These are phyloP conservation scores for Apus apus DNA, from an alignment of 2,113 vertebrate genomes.

Conservation along the genomic window DNA sequence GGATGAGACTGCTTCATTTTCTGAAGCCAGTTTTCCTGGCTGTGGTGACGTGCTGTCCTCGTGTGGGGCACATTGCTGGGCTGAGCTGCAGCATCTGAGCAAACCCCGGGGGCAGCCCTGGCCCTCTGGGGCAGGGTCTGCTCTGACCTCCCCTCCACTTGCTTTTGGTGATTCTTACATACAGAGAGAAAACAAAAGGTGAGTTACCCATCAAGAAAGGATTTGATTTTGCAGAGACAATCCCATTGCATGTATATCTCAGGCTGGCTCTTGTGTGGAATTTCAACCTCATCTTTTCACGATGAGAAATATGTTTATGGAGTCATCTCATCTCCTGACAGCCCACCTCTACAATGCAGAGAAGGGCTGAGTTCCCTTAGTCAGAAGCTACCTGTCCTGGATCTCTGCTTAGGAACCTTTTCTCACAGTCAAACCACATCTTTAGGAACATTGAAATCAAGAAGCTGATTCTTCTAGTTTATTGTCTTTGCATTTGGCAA, in stretches of 20 bases:
- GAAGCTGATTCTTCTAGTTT: neutral
- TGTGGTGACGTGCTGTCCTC: neutral
- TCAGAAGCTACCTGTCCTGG: neutral
- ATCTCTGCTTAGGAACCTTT: neutral
- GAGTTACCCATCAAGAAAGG: neutral
- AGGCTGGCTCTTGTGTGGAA: neutral
- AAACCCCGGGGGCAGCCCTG: neutral
- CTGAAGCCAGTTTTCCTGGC: neutral
- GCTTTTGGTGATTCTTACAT: neutral
- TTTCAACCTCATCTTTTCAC: neutral
- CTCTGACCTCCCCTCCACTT: rapidly evolving
- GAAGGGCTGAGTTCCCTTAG: neutral
- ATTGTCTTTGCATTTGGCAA: neutral
- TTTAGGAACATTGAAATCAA: neutral
- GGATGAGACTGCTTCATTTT: neutral
- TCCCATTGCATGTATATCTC: neutral
- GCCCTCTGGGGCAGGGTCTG: rapidly evolving
- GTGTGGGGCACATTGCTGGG: too few relatives aligned
- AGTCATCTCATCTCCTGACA: neutral
- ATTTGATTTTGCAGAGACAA: neutral
- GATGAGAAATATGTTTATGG: rapidly evolving
- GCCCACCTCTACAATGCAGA: neutral
- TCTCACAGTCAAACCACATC: neutral
- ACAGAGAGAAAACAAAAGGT: neutral
- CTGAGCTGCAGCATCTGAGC: too few relatives aligned